Conservation (phyloP, 2,797 vertebrate genomes). For the Phalloptychus januarius region DNA sequence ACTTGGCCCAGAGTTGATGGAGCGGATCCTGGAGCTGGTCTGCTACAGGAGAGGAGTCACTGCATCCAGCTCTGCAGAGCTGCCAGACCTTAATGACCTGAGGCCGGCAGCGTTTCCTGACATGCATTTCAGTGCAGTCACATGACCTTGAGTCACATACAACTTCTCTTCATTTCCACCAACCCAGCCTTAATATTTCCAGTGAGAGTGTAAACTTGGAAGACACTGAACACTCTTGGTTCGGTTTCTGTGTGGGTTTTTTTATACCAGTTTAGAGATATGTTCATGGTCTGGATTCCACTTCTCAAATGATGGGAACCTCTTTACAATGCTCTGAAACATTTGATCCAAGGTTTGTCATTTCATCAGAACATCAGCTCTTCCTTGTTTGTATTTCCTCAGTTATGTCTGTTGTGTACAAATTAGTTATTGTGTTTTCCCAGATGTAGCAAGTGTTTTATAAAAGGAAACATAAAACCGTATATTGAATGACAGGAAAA, state of each 20-base stretch:
- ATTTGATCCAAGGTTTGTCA: background rate
- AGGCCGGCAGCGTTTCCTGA: background rate
- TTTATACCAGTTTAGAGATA: background rate
- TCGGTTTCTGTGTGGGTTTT: background rate
- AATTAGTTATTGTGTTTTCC: background rate
- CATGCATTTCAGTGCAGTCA: background rate
- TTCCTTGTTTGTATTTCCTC: background rate
- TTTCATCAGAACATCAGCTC: background rate
- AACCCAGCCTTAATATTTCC: background rate
- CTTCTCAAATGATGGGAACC: background rate
- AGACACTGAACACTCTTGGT: background rate
- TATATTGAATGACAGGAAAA: background rate
- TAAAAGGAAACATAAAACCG: background rate
- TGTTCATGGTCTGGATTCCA: background rate
- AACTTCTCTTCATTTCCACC: background rate
- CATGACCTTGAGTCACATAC: background rate
- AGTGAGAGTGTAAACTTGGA: background rate
- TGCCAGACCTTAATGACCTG: background rate
- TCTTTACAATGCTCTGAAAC: background rate
- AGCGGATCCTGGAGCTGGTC: background rate
- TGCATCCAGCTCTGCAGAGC: background rate
- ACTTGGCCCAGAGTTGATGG: background rate
- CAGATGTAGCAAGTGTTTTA: background rate
- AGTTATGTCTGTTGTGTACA: background rate
- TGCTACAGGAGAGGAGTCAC: background rate